Evolutionary conservation across 2,113 vertebrate species (phyloP).

Genomic region (Cinclus cinclus): DNA sequence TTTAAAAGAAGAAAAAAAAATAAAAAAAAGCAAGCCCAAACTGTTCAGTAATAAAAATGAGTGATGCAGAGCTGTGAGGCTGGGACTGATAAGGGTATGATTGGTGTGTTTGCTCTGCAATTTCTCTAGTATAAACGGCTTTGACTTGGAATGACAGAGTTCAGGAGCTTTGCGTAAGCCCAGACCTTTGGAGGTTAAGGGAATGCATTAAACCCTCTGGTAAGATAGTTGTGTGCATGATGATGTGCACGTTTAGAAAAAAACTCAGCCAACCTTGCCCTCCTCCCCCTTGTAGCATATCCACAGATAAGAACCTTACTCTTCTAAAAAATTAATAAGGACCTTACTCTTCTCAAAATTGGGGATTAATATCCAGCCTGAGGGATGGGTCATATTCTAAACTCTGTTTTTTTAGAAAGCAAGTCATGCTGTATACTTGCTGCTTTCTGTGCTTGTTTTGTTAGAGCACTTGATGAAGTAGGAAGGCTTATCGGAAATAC

Average conservation of each 20-base stretch:
- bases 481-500: neutral
- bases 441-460: neutral
- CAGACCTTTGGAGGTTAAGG: neutral
- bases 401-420: neutral
- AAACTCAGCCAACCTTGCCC: neutral
- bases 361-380: neutral
- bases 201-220: neutral
- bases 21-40: neutral
- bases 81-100: neutral
- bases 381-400: neutral
- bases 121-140: neutral
- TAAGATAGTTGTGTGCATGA: neutral
- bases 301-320: neutral
- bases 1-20: neutral
- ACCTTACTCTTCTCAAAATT: neutral
- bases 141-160: neutral
- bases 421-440: accelerated
- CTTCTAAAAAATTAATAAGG: neutral
- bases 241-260: neutral
- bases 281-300: neutral
- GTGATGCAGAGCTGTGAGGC: neutral
- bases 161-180: neutral
- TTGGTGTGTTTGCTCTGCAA: neutral
- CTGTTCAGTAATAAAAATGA: neutral
- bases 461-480: neutral